These are phyloP conservation scores for Andrena fulva DNA, from an alignment of 2,888 invertebrate genomes.

Conservation along the genomic window DNA sequence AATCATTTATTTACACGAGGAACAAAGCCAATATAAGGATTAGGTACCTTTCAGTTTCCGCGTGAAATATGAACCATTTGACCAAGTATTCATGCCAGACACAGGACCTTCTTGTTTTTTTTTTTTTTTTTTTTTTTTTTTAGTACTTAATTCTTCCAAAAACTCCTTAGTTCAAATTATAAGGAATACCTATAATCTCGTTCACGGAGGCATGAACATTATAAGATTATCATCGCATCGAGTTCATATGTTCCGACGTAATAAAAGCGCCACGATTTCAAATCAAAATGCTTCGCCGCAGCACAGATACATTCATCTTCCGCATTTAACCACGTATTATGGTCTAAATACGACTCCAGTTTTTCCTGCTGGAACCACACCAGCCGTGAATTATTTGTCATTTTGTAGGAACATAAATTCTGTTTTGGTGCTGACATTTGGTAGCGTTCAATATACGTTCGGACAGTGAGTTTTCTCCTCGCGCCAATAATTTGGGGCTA, in stretches of 20 bases:
- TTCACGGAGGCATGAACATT: neutral
- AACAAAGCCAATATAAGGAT: too few species aligned
- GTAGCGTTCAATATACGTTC: slow-evolving; percentile 62
- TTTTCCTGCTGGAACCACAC: slow-evolving; percentile 26
- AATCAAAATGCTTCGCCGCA: slow-evolving; percentile 11
- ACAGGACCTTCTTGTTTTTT: too few species aligned
- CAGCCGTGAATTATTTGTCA: slow-evolving; percentile 66
- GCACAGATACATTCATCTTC: slow-evolving; percentile 11
- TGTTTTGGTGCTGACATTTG: slow-evolving; percentile 59
- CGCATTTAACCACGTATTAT: slow-evolving; percentile 37
- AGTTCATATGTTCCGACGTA: slow-evolving; percentile 1
- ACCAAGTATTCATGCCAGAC: too few species aligned
- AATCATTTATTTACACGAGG: too few species aligned
- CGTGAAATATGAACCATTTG: too few species aligned
- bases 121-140: too few species aligned
- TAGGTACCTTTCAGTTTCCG: too few species aligned
- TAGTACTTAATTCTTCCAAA: neutral
- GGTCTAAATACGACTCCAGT: slow-evolving; percentile 25
- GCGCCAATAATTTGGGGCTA: slow-evolving; percentile 42
- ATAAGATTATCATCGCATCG: neutral
- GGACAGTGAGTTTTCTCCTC: slow-evolving; percentile 48
- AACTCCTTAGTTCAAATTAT: neutral
- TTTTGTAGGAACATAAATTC: slow-evolving; percentile 64
- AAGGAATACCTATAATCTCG: neutral
- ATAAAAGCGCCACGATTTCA: slow-evolving; percentile 1